Evolutionary conservation across 2,797 vertebrate species (phyloP).

Genomic region (Mareca penelope): DNA sequence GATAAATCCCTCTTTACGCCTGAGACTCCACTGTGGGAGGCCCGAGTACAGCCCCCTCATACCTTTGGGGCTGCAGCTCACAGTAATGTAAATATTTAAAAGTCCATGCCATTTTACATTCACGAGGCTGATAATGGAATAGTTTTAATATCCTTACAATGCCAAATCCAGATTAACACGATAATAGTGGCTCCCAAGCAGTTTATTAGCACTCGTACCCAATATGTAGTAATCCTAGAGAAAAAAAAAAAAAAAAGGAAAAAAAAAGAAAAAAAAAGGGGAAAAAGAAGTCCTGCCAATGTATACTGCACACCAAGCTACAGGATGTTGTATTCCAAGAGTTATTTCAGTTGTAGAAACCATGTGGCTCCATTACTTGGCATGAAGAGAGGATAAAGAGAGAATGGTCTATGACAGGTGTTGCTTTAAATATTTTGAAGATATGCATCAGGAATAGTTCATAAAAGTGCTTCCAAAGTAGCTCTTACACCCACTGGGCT

Average conservation of each 20-base stretch:
- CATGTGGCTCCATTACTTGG: neutral
- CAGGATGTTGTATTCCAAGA: slow-evolving; percentile 17
- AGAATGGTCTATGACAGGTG: slow-evolving; percentile 11
- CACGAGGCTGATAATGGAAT: slow-evolving; percentile 47
- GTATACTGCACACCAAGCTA: neutral
- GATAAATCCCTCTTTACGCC: slow-evolving; percentile 10
- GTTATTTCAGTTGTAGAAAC: slow-evolving; percentile 25
- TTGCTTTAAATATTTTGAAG: slow-evolving; percentile 59
- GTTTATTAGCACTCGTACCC: slow-evolving; percentile 31
- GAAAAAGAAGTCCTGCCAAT: slow-evolving; percentile 16
- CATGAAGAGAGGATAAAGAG: slow-evolving; percentile 16
- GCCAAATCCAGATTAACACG: slow-evolving; percentile 57
- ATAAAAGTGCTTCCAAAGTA: slow-evolving; percentile 63
- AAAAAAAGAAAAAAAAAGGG: neutral
- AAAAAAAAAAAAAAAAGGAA: neutral
- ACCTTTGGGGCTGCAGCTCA: slow-evolving; percentile 7
- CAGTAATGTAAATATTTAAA: slow-evolving; percentile 59
- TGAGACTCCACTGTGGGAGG: neutral
- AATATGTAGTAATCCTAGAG: slow-evolving; percentile 8
- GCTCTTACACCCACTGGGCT: slow-evolving; percentile 25
- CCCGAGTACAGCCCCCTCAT: slow-evolving; percentile 9
- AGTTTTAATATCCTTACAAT: slow-evolving; percentile 37
- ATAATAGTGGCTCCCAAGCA: slow-evolving; percentile 37
- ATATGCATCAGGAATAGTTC: slow-evolving; percentile 59
- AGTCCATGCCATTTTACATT: slow-evolving; percentile 14